phyloP scores from a whole-genome alignment of 35 echinoderm and acorn worm species.

The Hemicentrotus pulcherrimus region DNA sequence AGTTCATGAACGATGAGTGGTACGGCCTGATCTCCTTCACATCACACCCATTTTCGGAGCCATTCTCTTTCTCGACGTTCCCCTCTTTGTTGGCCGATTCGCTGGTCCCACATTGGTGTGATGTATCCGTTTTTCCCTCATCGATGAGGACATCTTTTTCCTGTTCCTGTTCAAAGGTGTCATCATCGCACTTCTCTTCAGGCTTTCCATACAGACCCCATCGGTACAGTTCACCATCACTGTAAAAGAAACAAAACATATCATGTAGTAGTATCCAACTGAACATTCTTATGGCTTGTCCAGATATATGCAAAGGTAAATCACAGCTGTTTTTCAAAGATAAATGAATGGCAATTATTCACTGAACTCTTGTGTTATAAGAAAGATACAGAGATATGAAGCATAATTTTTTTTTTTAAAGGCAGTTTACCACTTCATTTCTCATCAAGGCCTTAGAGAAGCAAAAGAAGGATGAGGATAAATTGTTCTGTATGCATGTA shows the following conservation, averaged over 20 bases:
- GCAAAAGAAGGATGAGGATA: too few relatives aligned
- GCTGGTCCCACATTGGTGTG: neutral
- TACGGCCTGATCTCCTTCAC: constrained; percentile 34
- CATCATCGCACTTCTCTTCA: neutral
- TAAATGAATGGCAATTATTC: too few relatives aligned
- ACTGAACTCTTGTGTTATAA: neutral
- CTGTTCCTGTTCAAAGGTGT: too few relatives aligned
- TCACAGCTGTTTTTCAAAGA: too few relatives aligned
- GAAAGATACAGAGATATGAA: neutral
- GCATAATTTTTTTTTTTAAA: too few relatives aligned
- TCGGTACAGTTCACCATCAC: constrained; percentile 52
- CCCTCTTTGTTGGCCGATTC: neutral
- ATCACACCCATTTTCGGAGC: neutral
- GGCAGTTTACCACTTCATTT: too few relatives aligned
- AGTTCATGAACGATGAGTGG: constrained; percentile 19
- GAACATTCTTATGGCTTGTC: too few relatives aligned
- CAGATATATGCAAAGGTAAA: too few relatives aligned
- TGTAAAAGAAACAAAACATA: constrained; percentile 1
- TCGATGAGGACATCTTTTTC: neutral
- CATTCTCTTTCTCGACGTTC: neutral
- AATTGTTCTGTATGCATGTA: too few relatives aligned
- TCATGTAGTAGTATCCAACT: neutral
- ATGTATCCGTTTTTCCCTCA: neutral
- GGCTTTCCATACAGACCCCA: constrained; percentile 65
- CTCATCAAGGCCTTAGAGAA: too few relatives aligned